phyloP scores from a whole-genome alignment of 1,140 invertebrate species.

The Trichoplusia ni region DNA sequence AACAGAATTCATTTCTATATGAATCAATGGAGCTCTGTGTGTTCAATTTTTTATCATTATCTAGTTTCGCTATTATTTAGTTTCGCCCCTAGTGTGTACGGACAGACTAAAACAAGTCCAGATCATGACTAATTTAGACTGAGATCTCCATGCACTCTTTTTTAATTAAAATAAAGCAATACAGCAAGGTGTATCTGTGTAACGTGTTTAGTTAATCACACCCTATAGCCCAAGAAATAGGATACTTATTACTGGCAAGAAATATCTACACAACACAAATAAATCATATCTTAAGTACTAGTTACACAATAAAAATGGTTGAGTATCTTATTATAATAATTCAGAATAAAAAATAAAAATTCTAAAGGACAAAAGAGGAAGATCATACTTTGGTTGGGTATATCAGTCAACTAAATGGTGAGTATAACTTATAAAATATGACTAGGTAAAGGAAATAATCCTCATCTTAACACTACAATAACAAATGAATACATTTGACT shows the following conservation, averaged over 20 bases:
- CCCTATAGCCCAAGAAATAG: no score
- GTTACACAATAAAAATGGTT: not conserved
- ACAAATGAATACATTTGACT: slow-evolving; percentile 1
- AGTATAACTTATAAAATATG: slow-evolving; percentile 21
- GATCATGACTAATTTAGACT: no score
- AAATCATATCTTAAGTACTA: not conserved
- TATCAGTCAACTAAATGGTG: slow-evolving; percentile 18
- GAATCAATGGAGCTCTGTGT: no score
- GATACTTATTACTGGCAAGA: not conserved
- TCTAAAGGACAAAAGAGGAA: slow-evolving; percentile 25
- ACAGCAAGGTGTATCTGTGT: no score
- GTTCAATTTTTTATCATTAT: no score
- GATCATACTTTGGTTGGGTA: slow-evolving; percentile 1
- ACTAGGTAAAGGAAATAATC: slow-evolving; percentile 19
- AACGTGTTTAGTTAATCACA: no score
- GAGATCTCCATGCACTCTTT: no score
- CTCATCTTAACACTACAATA: not conserved
- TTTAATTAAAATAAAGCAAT: no score
- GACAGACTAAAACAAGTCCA: no score
- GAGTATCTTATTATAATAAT: not conserved
- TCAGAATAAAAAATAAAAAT: slow-evolving; percentile 5
- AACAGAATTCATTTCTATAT: no score
- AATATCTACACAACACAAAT: not conserved
- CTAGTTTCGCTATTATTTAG: no score
- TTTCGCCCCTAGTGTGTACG: no score